Evolutionary conservation across 2,113 vertebrate genomes (phyloP).

Genomic region (Falco punctatus): DNA sequence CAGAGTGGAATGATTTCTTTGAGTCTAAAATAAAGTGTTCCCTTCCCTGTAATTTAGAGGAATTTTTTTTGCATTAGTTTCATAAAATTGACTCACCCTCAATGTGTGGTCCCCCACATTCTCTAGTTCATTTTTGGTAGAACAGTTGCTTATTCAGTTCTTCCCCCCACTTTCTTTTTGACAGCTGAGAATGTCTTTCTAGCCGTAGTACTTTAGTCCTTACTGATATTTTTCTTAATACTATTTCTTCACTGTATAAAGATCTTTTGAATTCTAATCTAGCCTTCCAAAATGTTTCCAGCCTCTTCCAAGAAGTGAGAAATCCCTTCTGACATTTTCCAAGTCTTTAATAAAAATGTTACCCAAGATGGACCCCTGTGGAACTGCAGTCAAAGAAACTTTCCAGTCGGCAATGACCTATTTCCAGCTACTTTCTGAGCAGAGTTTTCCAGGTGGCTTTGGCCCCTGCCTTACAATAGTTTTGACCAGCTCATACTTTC

Average conservation of each 20-base stretch:
- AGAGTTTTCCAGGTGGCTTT: not conserved
- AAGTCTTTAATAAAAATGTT: constrained; percentile 16
- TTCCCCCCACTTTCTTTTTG: not conserved
- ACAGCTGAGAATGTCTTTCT: not conserved
- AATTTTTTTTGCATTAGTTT: not conserved
- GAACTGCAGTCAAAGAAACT: not conserved
- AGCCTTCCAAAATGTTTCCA: not conserved
- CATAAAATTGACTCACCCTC: not conserved
- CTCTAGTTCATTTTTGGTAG: not conserved
- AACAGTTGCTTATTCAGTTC: not conserved
- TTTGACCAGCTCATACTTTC: not conserved
- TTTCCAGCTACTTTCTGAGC: not conserved
- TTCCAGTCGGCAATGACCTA: not conserved
- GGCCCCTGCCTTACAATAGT: not conserved
- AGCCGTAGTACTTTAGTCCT: not conserved
- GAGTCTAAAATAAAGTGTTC: not conserved
- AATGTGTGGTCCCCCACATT: not conserved
- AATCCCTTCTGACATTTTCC: not conserved
- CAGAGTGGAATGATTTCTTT: not conserved
- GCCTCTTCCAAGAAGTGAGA: not conserved
- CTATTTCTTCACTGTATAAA: not conserved
- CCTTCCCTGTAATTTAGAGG: not conserved
- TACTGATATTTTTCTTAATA: not conserved
- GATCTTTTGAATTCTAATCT: not conserved
- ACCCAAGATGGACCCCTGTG: not conserved